These are phyloP conservation scores for Macrotus californicus DNA, from an alignment of 2,113 vertebrate species.

Conservation along the genomic window DNA sequence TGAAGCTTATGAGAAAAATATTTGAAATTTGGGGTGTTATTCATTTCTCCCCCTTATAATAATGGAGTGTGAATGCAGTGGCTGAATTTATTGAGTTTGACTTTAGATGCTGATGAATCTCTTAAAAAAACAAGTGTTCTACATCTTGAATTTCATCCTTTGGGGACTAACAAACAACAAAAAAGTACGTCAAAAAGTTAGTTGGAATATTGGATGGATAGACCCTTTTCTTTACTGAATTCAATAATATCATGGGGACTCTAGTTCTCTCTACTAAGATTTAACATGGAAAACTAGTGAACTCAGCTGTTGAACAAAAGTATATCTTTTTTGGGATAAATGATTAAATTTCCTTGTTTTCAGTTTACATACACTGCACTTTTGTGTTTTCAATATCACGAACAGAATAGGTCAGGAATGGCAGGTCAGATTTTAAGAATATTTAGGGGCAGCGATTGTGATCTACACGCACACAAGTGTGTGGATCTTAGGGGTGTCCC, in stretches of 20 bases:
- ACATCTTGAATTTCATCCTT: conserved; percentile 66
- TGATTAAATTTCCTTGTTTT: not conserved
- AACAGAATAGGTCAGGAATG: not conserved
- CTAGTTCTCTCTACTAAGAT: not conserved
- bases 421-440: not conserved
- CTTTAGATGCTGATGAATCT: conserved; percentile 65
- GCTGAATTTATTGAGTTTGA: conserved; percentile 69
- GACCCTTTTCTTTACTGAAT: not conserved
- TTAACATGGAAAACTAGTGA: conserved; percentile 5
- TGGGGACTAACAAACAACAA: conserved; percentile 56
- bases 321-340: not conserved
- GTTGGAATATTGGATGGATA: conserved; percentile 28
- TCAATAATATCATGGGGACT: not conserved
- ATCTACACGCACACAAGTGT: fast-evolving
- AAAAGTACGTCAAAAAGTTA: conserved; percentile 39
- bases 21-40: conserved; percentile 56
- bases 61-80: conserved; percentile 43
- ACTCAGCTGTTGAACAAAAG: not conserved
- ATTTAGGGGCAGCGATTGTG: fast-evolving
- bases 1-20: conserved; percentile 46
- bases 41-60: conserved; percentile 57
- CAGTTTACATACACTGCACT: not conserved
- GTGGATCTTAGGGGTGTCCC: not conserved
- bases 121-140: conserved; percentile 61
- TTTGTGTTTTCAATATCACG: not conserved